A percentile compares a stretch with the other conserved stretches of the same genome.
phyloP scores from a whole-genome alignment of 2,797 vertebrate species.

The Danio kyathit region DNA sequence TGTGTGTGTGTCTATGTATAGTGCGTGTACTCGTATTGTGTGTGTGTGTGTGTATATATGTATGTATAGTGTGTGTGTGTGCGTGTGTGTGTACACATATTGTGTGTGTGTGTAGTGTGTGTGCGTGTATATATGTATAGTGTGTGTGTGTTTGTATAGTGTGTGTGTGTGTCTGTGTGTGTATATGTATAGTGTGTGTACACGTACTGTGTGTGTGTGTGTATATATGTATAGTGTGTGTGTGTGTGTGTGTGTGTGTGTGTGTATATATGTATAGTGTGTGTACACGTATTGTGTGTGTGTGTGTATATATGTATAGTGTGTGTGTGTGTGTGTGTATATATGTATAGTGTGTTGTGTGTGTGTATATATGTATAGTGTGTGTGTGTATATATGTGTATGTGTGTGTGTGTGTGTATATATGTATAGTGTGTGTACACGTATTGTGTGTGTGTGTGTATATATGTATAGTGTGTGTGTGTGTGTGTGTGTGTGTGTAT shows the following conservation, averaged over 20 bases:
- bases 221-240: too few relatives aligned
- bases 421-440: too few relatives aligned
- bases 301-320: too few relatives aligned
- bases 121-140: too few relatives aligned
- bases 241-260: neutral
- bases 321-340: conserved; percentile 7
- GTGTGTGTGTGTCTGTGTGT: conserved; percentile 2
- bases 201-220: neutral
- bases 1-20: conserved; percentile 9
- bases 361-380: too few relatives aligned
- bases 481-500: neutral
- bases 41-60: neutral
- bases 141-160: too few relatives aligned
- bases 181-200: conserved; percentile 3
- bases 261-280: too few relatives aligned
- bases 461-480: conserved; percentile 12
- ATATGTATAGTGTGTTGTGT: neutral
- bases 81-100: neutral
- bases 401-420: conserved; percentile 1
- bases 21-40: too few relatives aligned
- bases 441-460: neutral
- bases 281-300: too few relatives aligned
- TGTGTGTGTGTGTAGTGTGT: neutral
- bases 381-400: too few relatives aligned
- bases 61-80: conserved; percentile 8